Conservation (phyloP, 2,113 vertebrate genomes). For the Orientallactaga bullata region DNA sequence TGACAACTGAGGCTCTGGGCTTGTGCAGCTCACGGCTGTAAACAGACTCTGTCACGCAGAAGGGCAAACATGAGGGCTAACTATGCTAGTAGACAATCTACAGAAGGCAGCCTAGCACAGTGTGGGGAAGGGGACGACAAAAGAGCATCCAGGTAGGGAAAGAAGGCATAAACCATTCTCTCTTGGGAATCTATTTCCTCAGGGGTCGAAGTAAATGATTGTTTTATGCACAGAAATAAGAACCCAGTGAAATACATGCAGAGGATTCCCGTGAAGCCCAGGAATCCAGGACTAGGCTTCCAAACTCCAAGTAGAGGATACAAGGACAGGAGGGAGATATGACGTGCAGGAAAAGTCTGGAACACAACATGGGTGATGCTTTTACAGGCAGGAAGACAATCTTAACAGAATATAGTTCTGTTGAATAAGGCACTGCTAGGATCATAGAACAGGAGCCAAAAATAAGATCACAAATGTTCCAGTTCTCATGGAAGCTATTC, state of each 20-base stretch:
- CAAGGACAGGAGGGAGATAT: neutral
- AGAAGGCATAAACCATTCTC: neutral
- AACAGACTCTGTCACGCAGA: slow-evolving; percentile 1
- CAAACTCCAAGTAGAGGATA: neutral
- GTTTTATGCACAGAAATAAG: neutral
- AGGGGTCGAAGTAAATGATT: slow-evolving; percentile 27
- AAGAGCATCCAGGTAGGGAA: neutral
- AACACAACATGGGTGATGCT: neutral
- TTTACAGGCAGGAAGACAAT: slow-evolving; percentile 36
- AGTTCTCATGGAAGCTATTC: slow-evolving; percentile 72
- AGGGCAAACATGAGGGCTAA: neutral
- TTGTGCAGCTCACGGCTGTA: neutral
- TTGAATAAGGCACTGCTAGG: slow-evolving; percentile 50
- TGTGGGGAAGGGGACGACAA: fast-evolving
- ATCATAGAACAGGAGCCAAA: slow-evolving; percentile 70
- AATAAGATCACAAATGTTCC: slow-evolving; percentile 78
- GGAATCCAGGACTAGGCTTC: neutral
- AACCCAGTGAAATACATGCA: slow-evolving; percentile 16
- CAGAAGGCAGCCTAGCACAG: neutral
- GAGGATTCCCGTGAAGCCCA: neutral
- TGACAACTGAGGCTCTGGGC: neutral
- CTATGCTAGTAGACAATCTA: neutral
- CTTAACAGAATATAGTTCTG: slow-evolving; percentile 45
- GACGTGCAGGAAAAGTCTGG: neutral
- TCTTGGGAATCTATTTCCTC: slow-evolving; percentile 39